A percentile compares a stretch with the other conserved stretches of the same genome.
phyloP scores from a whole-genome alignment of 1,140 invertebrate species.

The Helicorthomorpha holstii region DNA sequence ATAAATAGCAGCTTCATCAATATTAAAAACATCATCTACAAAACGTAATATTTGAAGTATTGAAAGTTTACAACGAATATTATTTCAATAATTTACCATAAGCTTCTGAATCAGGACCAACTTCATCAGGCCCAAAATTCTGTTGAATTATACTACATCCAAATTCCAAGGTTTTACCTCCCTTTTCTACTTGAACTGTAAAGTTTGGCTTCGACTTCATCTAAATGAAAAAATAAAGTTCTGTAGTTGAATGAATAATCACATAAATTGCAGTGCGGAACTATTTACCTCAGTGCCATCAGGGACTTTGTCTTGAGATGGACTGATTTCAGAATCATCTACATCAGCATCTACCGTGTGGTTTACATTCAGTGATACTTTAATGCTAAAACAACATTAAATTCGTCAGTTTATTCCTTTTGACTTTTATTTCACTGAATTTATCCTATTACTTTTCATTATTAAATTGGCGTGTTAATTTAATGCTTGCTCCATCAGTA shows the following conservation, averaged over 20 bases:
- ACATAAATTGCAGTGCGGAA: not conserved
- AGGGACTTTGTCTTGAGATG: conserved; percentile 40
- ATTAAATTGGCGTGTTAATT: conserved; percentile 46
- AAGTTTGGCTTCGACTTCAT: conserved; percentile 76
- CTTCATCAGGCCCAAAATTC: conserved; percentile 33
- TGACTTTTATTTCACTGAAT: conserved; percentile 15
- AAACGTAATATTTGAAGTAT: not conserved
- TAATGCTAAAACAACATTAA: conserved; percentile 29
- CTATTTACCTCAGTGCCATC: conserved; percentile 33
- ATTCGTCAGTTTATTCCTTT: not conserved
- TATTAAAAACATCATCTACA: conserved; percentile 43
- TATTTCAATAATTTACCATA: conserved; percentile 44
- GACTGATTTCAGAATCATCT: conserved; percentile 40
- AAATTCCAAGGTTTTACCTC: conserved; percentile 52
- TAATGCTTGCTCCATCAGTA: conserved; percentile 56
- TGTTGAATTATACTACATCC: conserved; percentile 53
- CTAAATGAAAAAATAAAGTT: conserved; percentile 20
- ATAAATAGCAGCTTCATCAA: conserved; percentile 61
- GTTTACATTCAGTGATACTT: conserved; percentile 68
- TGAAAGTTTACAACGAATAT: not conserved
- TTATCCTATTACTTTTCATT: conserved; percentile 70
- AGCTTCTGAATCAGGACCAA: conserved; percentile 38
- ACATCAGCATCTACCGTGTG: conserved; percentile 67
- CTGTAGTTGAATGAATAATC: not conserved
- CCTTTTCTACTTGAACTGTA: conserved; percentile 54